Evolutionary conservation across 2,113 vertebrate genomes (phyloP).

Genomic region (Petrocephalus zakoni): DNA sequence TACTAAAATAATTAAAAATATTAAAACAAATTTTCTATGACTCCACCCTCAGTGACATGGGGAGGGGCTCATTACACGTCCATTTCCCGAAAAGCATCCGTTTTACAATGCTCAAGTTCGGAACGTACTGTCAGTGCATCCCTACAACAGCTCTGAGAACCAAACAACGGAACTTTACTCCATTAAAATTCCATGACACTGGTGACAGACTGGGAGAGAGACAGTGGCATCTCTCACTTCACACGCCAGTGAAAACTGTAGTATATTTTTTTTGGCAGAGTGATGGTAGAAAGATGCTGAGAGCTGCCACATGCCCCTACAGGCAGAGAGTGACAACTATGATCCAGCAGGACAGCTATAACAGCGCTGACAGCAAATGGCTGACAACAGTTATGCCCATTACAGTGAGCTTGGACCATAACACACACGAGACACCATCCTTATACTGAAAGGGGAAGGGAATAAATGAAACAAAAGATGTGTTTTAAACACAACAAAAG

Average conservation of each 20-base stretch:
- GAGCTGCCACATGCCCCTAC: neutral
- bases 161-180: neutral
- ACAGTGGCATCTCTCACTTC: neutral
- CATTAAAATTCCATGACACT: neutral
- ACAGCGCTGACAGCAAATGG: neutral
- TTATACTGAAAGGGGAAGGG: neutral
- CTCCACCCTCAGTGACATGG: slow-evolving; percentile 14
- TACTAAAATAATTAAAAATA: slow-evolving; percentile 56
- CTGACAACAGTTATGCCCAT: neutral
- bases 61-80: slow-evolving; percentile 2
- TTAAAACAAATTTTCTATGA: slow-evolving; percentile 43
- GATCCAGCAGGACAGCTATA: neutral
- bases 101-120: neutral
- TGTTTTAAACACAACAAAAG: neutral
- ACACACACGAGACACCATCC: neutral
- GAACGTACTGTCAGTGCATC: neutral
- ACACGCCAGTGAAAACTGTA: neutral
- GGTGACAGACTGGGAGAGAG: neutral
- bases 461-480: neutral
- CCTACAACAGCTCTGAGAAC: neutral
- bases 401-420: neutral
- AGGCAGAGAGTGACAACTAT: neutral
- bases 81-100: neutral
- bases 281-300: neutral
- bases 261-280: neutral